phyloP scores from a whole-genome alignment of 2,797 vertebrate species.

The Pelobates cultripes region DNA sequence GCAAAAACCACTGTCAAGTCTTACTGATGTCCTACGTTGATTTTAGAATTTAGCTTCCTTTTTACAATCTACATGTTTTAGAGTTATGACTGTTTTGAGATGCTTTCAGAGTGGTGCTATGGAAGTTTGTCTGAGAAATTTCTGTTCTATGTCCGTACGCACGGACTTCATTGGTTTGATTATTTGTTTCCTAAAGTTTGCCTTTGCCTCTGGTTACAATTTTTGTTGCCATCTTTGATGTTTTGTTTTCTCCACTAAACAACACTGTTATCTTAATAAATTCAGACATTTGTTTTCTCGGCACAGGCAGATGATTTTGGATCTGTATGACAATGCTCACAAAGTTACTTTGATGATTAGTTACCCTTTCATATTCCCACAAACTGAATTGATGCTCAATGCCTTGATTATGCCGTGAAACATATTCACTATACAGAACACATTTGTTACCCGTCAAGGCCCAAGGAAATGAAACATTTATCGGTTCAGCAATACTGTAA shows the following conservation, averaged over 20 bases:
- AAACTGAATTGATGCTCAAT: constrained; percentile 46
- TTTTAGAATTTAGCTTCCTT: no score
- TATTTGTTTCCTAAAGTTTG: constrained; percentile 42
- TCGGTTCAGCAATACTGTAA: constrained; percentile 54
- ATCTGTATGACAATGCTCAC: constrained; percentile 49
- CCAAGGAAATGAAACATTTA: constrained; percentile 53
- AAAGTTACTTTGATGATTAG: constrained; percentile 55
- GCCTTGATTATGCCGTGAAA: constrained; percentile 51
- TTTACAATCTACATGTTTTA: no score
- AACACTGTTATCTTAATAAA: constrained; percentile 54
- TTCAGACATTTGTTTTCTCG: constrained; percentile 56
- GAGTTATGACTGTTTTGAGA: no score
- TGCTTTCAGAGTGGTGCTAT: no score
- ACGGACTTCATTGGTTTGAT: neutral
- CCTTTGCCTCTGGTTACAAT: constrained; percentile 39
- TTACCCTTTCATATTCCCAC: constrained; percentile 47
- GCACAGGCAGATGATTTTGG: constrained; percentile 47
- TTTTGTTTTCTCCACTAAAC: constrained; percentile 49
- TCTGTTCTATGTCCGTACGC: neutral
- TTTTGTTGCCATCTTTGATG: constrained; percentile 51
- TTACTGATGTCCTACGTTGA: no score
- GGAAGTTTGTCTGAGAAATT: no score
- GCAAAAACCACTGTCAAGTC: no score
- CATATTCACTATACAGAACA: constrained; percentile 47
- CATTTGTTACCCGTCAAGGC: constrained; percentile 42